Conservation (phyloP, 2,797 vertebrate genomes). For the Phoebastria nigripes region DNA sequence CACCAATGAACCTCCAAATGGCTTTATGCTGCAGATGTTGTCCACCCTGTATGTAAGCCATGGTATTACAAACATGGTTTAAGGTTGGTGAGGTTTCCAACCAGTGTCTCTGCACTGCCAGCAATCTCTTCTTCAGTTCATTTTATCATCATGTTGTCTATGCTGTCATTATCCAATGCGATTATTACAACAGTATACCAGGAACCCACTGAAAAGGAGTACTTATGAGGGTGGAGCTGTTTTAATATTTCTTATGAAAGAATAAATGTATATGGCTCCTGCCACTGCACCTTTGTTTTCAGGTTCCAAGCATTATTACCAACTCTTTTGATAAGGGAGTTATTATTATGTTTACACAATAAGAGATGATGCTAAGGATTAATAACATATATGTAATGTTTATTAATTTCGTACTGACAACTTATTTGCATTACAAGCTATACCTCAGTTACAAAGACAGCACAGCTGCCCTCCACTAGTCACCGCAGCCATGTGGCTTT, state of each 20-base stretch:
- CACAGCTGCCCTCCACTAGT: not conserved
- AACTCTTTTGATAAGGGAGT: not conserved
- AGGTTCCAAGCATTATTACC: not conserved
- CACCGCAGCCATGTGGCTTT: not conserved
- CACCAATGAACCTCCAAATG: not conserved
- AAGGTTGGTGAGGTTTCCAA: not conserved
- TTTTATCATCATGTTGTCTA: not conserved
- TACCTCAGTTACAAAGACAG: not conserved
- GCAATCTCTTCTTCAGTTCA: not conserved
- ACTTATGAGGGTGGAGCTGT: not conserved
- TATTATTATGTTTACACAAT: not conserved
- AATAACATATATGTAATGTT: not conserved
- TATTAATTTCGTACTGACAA: not conserved
- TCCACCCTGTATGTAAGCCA: not conserved
- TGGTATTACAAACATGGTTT: not conserved
- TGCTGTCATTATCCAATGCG: not conserved
- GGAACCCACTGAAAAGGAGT: not conserved
- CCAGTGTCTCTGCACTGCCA: not conserved
- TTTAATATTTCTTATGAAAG: not conserved
- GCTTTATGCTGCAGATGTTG: not conserved
- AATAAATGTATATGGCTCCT: not conserved
- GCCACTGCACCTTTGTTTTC: not conserved
- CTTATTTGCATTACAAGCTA: not conserved
- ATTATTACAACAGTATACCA: not conserved
- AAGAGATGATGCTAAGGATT: not conserved